Conservation (phyloP, 2,113 vertebrate genomes). For the Candoia aspera region DNA sequence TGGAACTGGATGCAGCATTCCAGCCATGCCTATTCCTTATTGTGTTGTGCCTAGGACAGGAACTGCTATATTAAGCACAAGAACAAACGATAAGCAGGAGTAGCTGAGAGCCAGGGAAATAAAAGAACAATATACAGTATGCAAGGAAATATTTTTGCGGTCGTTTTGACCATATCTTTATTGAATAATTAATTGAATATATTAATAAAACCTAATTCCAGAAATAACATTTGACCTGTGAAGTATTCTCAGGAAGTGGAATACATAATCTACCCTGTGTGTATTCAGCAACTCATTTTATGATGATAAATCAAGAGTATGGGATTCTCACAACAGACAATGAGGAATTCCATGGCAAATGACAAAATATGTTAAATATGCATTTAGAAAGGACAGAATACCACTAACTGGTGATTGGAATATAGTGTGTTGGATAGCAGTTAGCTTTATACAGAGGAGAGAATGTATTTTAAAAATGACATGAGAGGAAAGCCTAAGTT, state of each 20-base stretch:
- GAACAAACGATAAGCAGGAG: conserved; percentile 16
- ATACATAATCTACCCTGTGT: not conserved
- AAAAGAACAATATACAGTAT: not conserved
- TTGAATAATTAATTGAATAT: conserved; percentile 19
- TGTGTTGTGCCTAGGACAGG: not conserved
- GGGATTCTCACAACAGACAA: not conserved
- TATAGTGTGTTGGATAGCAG: not conserved
- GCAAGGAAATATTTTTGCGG: not conserved
- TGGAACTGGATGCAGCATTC: not conserved
- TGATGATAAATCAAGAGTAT: not conserved
- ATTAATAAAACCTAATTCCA: not conserved
- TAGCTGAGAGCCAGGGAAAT: conserved; percentile 10
- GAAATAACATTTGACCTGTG: not conserved
- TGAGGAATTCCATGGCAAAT: not conserved
- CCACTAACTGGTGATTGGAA: not conserved
- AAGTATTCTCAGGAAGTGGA: not conserved
- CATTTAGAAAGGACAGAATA: not conserved
- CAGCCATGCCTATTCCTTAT: not conserved
- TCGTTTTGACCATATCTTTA: conserved; percentile 4
- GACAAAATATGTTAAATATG: not conserved
- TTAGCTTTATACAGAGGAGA: not conserved
- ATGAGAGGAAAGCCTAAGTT: not conserved
- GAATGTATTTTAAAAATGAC: not conserved
- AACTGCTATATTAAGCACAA: conserved; percentile 16
- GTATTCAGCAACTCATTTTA: not conserved